A percentile compares a stretch with the other conserved stretches of the same genome.
These are phyloP conservation scores for Myotis lucifugus DNA, from an alignment of 2,113 vertebrate genomes.

Conservation along the genomic window DNA sequence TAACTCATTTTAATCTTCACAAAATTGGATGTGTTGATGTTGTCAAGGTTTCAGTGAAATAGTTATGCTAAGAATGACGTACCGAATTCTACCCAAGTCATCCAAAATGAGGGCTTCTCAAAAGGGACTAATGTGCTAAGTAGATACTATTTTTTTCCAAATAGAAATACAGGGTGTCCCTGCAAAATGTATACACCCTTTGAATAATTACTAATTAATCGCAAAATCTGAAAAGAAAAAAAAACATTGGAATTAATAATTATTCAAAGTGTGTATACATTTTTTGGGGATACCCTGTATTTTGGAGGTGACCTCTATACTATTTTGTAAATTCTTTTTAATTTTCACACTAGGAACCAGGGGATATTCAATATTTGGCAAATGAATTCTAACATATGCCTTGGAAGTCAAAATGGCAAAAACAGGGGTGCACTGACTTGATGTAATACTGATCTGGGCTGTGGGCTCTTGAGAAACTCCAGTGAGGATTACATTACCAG, in stretches of 20 bases:
- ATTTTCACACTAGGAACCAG: neutral
- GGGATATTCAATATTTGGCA: constrained; percentile 32
- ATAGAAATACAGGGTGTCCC: constrained; percentile 41
- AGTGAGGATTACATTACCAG: neutral
- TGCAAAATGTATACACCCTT: too few species aligned
- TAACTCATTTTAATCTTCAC: constrained; percentile 36
- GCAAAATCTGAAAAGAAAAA: too few species aligned
- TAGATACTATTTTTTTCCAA: constrained; percentile 57
- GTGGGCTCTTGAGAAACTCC: neutral
- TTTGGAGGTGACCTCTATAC: constrained; percentile 58
- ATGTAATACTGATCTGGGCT: neutral
- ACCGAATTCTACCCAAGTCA: neutral
- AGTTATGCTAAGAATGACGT: constrained; percentile 38
- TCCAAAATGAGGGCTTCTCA: constrained; percentile 53
- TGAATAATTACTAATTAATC: too few species aligned
- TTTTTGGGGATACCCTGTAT: neutral
- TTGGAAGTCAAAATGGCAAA: constrained; percentile 42
- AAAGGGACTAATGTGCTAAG: constrained; percentile 69
- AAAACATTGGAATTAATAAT: too few species aligned
- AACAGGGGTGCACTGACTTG: rapidly evolving
- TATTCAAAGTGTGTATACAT: too few species aligned
- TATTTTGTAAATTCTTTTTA: constrained; percentile 65
- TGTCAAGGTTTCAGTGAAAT: constrained; percentile 56
- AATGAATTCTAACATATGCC: constrained; percentile 47
- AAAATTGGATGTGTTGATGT: constrained; percentile 26